phyloP scores from a whole-genome alignment of 1,140 invertebrate species.

The Drosophila asahinai region DNA sequence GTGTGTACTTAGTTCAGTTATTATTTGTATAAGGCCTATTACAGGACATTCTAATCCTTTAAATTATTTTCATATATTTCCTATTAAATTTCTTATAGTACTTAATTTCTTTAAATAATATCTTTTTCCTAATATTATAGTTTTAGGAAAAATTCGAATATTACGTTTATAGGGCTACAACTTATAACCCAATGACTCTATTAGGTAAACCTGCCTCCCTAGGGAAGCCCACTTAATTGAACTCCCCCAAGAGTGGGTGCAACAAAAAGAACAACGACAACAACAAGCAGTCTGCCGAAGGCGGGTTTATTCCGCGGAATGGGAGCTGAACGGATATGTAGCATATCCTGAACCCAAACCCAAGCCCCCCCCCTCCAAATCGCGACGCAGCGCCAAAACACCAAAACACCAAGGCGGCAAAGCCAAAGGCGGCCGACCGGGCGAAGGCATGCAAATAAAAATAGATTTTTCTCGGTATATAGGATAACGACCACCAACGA shows the following conservation, averaged over 20 bases:
- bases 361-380: background rate
- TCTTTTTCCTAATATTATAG: too few relatives aligned
- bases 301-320: constrained; percentile 19
- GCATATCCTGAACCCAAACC: constrained; percentile 1
- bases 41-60: too few relatives aligned
- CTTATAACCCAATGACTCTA: background rate
- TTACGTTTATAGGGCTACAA: too few relatives aligned
- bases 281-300: constrained; percentile 19
- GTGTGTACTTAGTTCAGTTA: too few relatives aligned
- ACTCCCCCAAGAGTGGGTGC: constrained; percentile 3
- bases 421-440: constrained; percentile 36
- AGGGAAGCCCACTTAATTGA: constrained; percentile 4
- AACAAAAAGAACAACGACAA: background rate
- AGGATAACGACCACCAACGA: constrained; percentile 85
- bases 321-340: background rate
- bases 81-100: too few relatives aligned
- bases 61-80: too few relatives aligned
- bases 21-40: too few relatives aligned
- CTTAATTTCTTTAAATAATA: too few relatives aligned
- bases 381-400: constrained; percentile 11
- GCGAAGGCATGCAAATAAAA: constrained; percentile 70
- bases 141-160: too few relatives aligned
- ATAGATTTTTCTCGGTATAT: constrained; percentile 85
- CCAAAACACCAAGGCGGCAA: constrained; percentile 2
- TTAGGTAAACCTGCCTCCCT: background rate